A percentile compares a stretch with the other conserved stretches of the same genome.
Evolutionary conservation across 2,888 invertebrate genomes (phyloP).

Genomic region (Brassicogethes aeneus): DNA sequence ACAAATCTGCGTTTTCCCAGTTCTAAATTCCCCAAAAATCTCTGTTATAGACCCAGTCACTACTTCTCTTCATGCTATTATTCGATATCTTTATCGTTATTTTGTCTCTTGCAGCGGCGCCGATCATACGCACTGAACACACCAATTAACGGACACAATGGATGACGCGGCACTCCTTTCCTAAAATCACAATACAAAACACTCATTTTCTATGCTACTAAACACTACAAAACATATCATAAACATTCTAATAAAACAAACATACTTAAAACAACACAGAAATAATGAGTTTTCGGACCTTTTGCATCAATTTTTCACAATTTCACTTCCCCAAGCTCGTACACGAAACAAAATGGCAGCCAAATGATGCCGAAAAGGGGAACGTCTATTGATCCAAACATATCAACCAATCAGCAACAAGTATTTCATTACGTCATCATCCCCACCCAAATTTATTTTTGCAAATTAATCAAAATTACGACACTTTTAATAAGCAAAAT

Average conservation of each 20-base stretch:
- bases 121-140: conserved; percentile 64
- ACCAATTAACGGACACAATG: conserved; percentile 43
- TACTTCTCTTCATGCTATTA: conserved; percentile 85
- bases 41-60: conserved; percentile 99
- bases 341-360: conserved; percentile 2
- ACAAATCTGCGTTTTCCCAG: conserved; percentile 95
- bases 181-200: conserved; percentile 39
- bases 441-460: too few relatives aligned
- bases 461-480: too few relatives aligned
- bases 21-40: conserved; percentile 96
- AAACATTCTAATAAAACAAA: conserved; percentile 21
- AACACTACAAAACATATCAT: conserved; percentile 14
- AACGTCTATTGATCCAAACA: neutral
- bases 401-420: neutral
- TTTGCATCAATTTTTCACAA: neutral
- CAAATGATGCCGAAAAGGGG: neutral
- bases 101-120: conserved; percentile 74
- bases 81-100: conserved; percentile 85
- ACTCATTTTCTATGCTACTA: conserved; percentile 20
- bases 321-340: neutral
- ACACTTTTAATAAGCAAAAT: too few relatives aligned
- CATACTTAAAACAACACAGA: conserved; percentile 34
- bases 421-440: too few relatives aligned
- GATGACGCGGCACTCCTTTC: conserved; percentile 39
- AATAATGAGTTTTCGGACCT: conserved; percentile 10